Conservation (phyloP, 2,888 invertebrate genomes). For the Macaria notata region DNA sequence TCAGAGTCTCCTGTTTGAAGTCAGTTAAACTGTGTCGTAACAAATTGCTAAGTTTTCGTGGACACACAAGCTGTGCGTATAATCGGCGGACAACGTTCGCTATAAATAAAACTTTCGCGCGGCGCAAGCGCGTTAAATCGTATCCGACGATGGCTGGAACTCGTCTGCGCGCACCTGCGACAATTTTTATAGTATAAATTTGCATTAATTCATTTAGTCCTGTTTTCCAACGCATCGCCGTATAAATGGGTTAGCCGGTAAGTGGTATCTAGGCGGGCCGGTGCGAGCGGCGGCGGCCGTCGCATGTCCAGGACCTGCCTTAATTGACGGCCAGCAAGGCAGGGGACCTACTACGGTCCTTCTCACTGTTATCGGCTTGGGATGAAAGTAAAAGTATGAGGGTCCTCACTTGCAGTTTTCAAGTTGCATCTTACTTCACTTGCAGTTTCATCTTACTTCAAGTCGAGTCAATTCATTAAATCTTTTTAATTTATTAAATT, state of each 20-base stretch:
- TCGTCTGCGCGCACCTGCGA: constrained; percentile 79
- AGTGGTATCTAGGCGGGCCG: constrained; percentile 68
- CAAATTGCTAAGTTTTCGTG: not conserved
- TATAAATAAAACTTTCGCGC: constrained; percentile 78
- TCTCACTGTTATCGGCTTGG: not conserved
- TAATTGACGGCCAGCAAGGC: constrained; percentile 41
- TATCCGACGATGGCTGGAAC: constrained; percentile 72
- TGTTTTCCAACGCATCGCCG: constrained; percentile 68
- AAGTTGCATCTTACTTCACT: no score
- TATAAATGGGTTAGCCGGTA: constrained; percentile 82
- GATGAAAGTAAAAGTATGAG: constrained; percentile 8
- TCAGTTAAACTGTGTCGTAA: no score
- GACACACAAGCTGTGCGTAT: constrained; percentile 32
- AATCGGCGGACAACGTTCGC: constrained; percentile 56
- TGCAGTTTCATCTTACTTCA: no score
- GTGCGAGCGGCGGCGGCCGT: constrained; percentile 36
- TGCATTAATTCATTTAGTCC: constrained; percentile 82
- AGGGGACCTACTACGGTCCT: constrained; percentile 20
- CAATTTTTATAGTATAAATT: constrained; percentile 83
- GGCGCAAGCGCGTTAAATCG: constrained; percentile 77
- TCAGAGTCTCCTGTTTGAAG: no score
- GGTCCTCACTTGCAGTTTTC: no score
- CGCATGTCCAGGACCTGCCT: constrained; percentile 37
- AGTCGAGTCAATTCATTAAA: no score
- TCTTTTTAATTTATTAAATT: no score